A percentile compares a stretch with the other conserved stretches of the same genome.
phyloP scores from a whole-genome alignment of 2,113 vertebrate genomes.

The Paradisaea rubra region DNA sequence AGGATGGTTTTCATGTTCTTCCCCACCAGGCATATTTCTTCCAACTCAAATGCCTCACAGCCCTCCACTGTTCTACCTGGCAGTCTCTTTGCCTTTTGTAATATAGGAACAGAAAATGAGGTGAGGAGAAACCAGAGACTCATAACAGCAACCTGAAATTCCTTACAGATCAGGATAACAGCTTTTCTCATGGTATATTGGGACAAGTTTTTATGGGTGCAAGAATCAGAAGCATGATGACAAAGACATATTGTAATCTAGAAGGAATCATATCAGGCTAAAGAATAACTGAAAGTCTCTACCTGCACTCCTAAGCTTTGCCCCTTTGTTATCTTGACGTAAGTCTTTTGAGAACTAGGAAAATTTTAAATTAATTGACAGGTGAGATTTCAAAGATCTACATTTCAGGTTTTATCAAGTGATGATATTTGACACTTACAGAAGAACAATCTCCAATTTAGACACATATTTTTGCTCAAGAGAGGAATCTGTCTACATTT shows the following conservation, averaged over 20 bases:
- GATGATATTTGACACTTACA: background rate
- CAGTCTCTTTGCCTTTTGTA: background rate
- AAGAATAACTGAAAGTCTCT: background rate
- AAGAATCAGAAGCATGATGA: background rate
- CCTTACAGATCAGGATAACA: background rate
- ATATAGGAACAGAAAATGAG: background rate
- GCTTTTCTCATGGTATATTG: background rate
- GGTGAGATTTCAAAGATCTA: background rate
- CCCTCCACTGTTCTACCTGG: background rate
- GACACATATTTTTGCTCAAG: background rate
- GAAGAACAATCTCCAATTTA: background rate
- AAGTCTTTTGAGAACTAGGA: background rate
- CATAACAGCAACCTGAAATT: background rate
- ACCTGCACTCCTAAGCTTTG: background rate
- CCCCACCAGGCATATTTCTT: background rate
- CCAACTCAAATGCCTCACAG: background rate
- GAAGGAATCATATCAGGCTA: background rate
- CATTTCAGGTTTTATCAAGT: background rate
- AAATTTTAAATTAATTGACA: background rate
- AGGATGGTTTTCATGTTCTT: background rate
- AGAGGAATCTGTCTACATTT: background rate
- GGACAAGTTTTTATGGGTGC: background rate
- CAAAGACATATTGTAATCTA: background rate
- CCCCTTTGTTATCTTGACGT: background rate
- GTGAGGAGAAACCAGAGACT: background rate